Evolutionary conservation across 1,140 invertebrate genomes (phyloP).

Genomic region (Hyles vespertilio): DNA sequence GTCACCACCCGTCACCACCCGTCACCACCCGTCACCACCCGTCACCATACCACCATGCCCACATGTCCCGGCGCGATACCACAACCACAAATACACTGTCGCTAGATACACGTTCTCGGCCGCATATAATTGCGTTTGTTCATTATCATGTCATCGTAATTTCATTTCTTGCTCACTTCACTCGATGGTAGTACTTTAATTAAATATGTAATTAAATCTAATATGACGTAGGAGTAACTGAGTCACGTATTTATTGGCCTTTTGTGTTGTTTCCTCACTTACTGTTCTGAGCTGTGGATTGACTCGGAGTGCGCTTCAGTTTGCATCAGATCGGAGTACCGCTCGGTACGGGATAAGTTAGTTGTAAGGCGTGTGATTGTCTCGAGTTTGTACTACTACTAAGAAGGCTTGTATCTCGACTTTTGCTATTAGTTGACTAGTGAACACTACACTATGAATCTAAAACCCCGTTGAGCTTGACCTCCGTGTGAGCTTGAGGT

Average conservation of each 20-base stretch:
- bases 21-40: too few species aligned
- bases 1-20: neutral
- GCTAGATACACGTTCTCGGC: conserved; percentile 5
- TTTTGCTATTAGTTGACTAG: conserved; percentile 36
- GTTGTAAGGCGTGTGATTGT: conserved; percentile 61
- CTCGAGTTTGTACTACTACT: conserved; percentile 40
- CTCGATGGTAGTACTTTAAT: conserved; percentile 49
- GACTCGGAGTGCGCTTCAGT: neutral
- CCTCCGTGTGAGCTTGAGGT: neutral
- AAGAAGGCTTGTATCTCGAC: conserved; percentile 32
- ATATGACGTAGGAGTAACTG: conserved; percentile 66
- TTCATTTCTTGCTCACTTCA: conserved; percentile 57
- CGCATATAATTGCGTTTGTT: conserved; percentile 4
- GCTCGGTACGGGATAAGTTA: conserved; percentile 56
- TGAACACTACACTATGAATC: conserved; percentile 35
- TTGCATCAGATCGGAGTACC: conserved; percentile 39
- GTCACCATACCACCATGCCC: neutral
- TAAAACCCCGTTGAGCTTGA: conserved; percentile 46
- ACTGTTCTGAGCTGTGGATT: conserved; percentile 12
- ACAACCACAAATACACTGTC: too few species aligned
- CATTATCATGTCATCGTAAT: conserved; percentile 14
- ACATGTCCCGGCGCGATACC: too few species aligned
- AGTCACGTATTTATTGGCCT: conserved; percentile 67
- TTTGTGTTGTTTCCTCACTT: conserved; percentile 24
- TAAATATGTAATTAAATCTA: conserved; percentile 45